Evolutionary conservation across 2,888 invertebrate genomes (phyloP).

Genomic region (Eupithecia vulgata): DNA sequence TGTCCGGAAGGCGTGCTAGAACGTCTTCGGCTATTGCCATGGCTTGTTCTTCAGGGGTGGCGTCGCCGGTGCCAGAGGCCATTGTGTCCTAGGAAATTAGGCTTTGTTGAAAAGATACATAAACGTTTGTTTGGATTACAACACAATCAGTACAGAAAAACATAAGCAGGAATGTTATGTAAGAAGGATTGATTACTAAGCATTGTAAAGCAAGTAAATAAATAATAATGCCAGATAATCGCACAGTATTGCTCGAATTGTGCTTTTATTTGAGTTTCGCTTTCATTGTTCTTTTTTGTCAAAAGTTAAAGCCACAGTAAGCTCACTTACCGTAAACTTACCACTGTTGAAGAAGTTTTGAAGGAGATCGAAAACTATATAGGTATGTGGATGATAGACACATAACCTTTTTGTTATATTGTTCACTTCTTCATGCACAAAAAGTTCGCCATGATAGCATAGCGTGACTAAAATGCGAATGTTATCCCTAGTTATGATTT

Average conservation of each 20-base stretch:
- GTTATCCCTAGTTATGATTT: too few species aligned
- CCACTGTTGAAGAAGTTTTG: background rate
- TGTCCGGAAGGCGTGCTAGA: slow-evolving; percentile 88
- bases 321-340: background rate
- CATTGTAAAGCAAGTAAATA: background rate
- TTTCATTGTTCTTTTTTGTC: background rate
- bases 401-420: too few species aligned
- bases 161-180: background rate
- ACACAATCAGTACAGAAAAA: background rate
- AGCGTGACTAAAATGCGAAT: too few species aligned
- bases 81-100: slow-evolving; percentile 83
- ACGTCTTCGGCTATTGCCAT: slow-evolving; percentile 92
- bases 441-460: too few species aligned
- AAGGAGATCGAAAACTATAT: background rate
- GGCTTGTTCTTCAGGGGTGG: slow-evolving; percentile 91
- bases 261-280: too few species aligned
- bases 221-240: too few species aligned
- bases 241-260: too few species aligned
- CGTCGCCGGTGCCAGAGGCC: slow-evolving; percentile 83
- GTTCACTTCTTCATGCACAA: too few species aligned
- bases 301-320: background rate
- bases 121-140: background rate
- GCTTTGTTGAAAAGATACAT: background rate
- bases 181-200: background rate
- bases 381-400: too few species aligned